These are phyloP conservation scores for Cephalotes varians DNA, from an alignment of 2,888 invertebrate species.

Conservation along the genomic window DNA sequence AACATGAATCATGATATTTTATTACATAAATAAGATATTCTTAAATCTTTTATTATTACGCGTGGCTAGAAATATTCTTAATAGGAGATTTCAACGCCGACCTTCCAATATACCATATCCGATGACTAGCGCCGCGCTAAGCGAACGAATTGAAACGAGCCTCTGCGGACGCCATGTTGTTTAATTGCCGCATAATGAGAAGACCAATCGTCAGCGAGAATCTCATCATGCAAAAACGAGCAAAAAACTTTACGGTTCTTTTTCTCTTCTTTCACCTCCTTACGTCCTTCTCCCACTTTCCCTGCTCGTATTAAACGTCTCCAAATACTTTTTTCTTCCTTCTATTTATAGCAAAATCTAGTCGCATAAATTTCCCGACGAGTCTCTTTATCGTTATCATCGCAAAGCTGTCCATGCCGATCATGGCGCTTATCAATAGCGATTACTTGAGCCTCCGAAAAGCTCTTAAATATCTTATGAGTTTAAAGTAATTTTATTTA, in stretches of 20 bases:
- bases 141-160: conserved; percentile 65
- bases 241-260: conserved; percentile 13
- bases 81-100: conserved; percentile 13
- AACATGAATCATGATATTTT: conserved; percentile 6
- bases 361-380: background rate
- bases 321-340: conserved; percentile 33
- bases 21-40: conserved; percentile 15
- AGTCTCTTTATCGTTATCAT: conserved; percentile 6
- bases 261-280: background rate
- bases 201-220: conserved; percentile 66
- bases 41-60: background rate
- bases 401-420: background rate
- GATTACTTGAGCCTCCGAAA: background rate
- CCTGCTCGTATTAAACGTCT: conserved; percentile 29
- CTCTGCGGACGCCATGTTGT: conserved; percentile 73
- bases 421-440: background rate
- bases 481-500: background rate
- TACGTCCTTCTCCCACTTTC: background rate
- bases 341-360: conserved; percentile 36
- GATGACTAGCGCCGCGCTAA: conserved; percentile 74
- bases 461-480: background rate
- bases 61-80: conserved; percentile 3
- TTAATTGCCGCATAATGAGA: conserved; percentile 77
- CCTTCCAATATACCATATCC: conserved; percentile 48
- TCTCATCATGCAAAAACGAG: conserved; percentile 41